Evolutionary conservation across 2,888 invertebrate species (phyloP), one percentile per base, ranked within the genome.

Genomic region (Amiota mariae): DNA sequence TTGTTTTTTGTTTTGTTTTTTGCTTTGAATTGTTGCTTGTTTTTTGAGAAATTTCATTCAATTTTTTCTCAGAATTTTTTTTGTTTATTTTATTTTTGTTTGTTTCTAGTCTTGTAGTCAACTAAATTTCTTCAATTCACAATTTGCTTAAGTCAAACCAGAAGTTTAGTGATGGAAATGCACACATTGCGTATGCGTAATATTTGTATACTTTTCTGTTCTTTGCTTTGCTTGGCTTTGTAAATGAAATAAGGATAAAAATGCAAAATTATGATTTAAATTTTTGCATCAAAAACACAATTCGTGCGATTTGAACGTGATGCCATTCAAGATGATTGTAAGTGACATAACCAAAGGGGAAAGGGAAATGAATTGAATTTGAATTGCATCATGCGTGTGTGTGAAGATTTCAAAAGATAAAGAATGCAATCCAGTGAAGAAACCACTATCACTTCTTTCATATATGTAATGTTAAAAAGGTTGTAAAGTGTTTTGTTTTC

Each of bases 241-340:
- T 20, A 36, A 75, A 78, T 74, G 76, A 18, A 13, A 70, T 78
- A 79, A 79, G 80, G 78, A 78, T 80, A 83, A 78, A 36, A 36
- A 76, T 80, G 82, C 59, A 81, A 87, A 87, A 85, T 87, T 86
- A 85, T 87, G 86, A 88, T 88, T 88, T 88, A 85, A 88, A 87
- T 88, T 88, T 88, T 88, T 83, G 80, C 82, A 84, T 83, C 6
- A 2, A 86, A 87, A 89, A 88, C 85, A 84, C 87, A 86, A 87
- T 87, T 87, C 89, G 89, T 88, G 89, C 88, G 87, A 83, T 87
- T 86, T 87, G 87, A 87, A 88, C 88, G 89, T 88, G 88, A 87
- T 88, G 84, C 86, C 87, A 85, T 85, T 81, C 79, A 79, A 85
- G 87, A 87, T 85, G 84, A 87, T 87, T 87, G 85, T 87, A 84